Base-by-base conservation (phyloP, 2,113 vertebrate species). In the Antigone vipio region DNA sequence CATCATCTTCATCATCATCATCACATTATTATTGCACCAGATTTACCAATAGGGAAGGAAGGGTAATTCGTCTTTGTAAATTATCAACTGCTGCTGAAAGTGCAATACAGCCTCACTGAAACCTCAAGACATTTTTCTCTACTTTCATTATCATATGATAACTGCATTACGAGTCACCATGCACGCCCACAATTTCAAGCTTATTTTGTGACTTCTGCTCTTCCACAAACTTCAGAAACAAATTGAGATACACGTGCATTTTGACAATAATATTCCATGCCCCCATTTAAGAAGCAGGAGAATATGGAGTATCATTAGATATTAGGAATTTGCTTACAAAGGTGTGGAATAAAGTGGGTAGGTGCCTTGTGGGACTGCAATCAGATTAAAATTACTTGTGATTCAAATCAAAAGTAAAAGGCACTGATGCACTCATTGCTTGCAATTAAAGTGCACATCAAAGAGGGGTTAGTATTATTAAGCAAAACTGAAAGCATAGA, bases 361-460 rank as follows among this genome's bases (percentile, higher is more conserved):
- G 52, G 45, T 86, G 63, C 50, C 52, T 68, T 9, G 2, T 86
- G 53, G 90, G 50, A 91, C 55, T 13, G 8, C 38, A 88, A 76
- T 59, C 60, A 71, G 47, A 49, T 74, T 85, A 82, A 93, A 90
- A 86, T 88, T 59, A 78, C 63, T 92, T 74, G 29, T 84, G 80
- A 95, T 84, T 95, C 86, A 97, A 92, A 84, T 0, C 50, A 71
- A 89, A 95, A 95, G 75, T 58, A 91, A 90, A 91, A 94, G 77
- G 30, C 78, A 83, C 32, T 44, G 58, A 83, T 80, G 59, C 23
- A 63, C 45, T 83, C 79, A 47, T 47, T 67, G 68, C 75, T 77
- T 84, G 55, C 38, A 85, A 66, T 38, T 79, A 40, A 79, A 76
- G 24, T 35, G 9, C n/a, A 53, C 15, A 55, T 50, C 64, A 63